Evolutionary conservation across 1,140 invertebrate species (phyloP), one percentile per base, ranked within the genome.

Genomic region (Littorina saxatilis): DNA sequence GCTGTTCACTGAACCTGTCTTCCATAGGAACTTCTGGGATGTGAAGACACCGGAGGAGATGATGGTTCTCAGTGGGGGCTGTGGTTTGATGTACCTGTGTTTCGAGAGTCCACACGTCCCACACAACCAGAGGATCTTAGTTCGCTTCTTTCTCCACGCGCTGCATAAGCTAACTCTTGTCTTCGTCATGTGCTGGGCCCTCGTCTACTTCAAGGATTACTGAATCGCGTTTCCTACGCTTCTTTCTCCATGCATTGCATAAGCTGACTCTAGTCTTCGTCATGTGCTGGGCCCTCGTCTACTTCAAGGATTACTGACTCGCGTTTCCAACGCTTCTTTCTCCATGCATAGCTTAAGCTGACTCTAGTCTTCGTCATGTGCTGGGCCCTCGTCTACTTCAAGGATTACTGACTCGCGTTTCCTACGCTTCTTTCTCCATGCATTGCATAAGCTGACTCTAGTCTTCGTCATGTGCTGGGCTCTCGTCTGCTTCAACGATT

Each of bases 261-360:
- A 89, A 89, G 74, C 87, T 89, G 68, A 47, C 81, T 13, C n/a
- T n/a, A n/a, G n/a, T n/a, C n/a, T n/a, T n/a, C n/a, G n/a, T n/a
- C n/a, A n/a, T n/a, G n/a, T n/a, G n/a, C n/a, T n/a, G n/a, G n/a
- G n/a, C n/a, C n/a, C n/a, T n/a, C n/a, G n/a, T n/a, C n/a, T n/a
- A n/a, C 77, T 88, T 89, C 68, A 86, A 83, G 68, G 61, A 88
- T 55, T 72, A 72, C 23, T 72, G 40, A n/a, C n/a, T n/a, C n/a
- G n/a, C n/a, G n/a, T n/a, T n/a, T 89, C 70, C 83, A 83, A n/a
- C 80, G 83, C 66, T 89, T 87, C 79, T 86, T 88, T 66, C 82
- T 83, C 72, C 84, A 89, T 68, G 81, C 80, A 15, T 29, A 85
- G 7, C 88, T 88, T 81, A 89, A 89, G 74, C 87, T 89, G 68